Evolutionary conservation across 1,140 invertebrate species (phyloP).

Genomic region (Eumaeus atala): DNA sequence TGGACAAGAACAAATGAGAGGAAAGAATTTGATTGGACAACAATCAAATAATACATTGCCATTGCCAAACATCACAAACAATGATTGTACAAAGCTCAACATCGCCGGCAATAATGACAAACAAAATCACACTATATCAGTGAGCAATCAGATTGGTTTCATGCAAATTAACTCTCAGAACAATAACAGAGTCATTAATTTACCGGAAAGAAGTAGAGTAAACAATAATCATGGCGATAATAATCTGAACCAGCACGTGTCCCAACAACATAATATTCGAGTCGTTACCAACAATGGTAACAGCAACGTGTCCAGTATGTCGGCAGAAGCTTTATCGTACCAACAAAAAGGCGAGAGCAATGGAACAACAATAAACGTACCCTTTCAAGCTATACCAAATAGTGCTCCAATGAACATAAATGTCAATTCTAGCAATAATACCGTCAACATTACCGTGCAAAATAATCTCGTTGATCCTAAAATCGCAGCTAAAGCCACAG

Average conservation of each 20-base stretch:
- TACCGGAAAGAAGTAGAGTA: slow-evolving; percentile 61
- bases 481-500: slow-evolving; percentile 62
- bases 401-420: slow-evolving; percentile 70
- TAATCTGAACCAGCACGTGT: slow-evolving; percentile 56
- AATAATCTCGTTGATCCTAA: slow-evolving; percentile 68
- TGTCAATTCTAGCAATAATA: slow-evolving; percentile 68
- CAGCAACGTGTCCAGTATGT: slow-evolving; percentile 44
- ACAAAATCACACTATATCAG: slow-evolving; percentile 60
- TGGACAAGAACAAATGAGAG: slow-evolving; percentile 46
- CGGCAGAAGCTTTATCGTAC: slow-evolving; percentile 49
- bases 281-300: slow-evolving; percentile 60
- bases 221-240: slow-evolving; percentile 50
- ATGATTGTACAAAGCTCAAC: slow-evolving; percentile 62
- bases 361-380: slow-evolving; percentile 65
- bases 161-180: slow-evolving; percentile 68
- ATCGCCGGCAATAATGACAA: slow-evolving; percentile 53
- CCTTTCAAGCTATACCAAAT: slow-evolving; percentile 66
- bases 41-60: slow-evolving; percentile 35
- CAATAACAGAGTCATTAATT: slow-evolving; percentile 64
- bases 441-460: slow-evolving; percentile 67
- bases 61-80: slow-evolving; percentile 43
- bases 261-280: slow-evolving; percentile 64
- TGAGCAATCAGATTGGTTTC: slow-evolving; percentile 64
- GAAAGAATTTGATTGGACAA: slow-evolving; percentile 56
- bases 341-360: slow-evolving; percentile 58